These are phyloP conservation scores for Ciconia maguari DNA, from an alignment of 2,113 vertebrate genomes.

Conservation along the genomic window DNA sequence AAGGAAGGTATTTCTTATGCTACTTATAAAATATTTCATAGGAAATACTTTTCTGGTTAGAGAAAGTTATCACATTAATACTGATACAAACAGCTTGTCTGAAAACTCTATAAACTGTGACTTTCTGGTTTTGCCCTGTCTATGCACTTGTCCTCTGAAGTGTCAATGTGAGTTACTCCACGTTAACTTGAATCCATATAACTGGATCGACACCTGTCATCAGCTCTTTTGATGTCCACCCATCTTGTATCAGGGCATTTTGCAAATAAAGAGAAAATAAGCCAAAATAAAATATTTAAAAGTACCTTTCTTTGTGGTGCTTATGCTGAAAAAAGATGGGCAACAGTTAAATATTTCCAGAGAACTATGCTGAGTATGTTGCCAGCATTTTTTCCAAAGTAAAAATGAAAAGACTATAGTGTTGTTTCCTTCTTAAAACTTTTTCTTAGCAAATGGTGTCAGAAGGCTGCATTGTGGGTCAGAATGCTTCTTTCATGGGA, in stretches of 20 bases:
- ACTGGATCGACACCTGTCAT: background rate
- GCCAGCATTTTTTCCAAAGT: background rate
- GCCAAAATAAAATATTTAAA: background rate
- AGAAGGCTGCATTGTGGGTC: background rate
- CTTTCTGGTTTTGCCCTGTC: background rate
- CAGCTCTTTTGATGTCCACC: background rate
- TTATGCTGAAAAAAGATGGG: background rate
- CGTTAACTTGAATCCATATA: background rate
- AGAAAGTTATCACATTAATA: background rate
- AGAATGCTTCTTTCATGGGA: background rate
- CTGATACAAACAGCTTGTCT: background rate
- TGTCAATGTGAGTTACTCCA: accelerated
- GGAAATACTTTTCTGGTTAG: background rate
- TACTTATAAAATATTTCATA: background rate
- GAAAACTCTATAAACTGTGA: background rate
- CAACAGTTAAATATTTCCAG: background rate
- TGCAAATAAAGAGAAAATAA: background rate
- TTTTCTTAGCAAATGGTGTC: background rate
- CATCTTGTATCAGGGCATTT: background rate
- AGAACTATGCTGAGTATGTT: background rate
- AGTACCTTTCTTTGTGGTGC: background rate
- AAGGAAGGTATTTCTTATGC: background rate
- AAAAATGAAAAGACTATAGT: background rate
- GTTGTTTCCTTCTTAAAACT: background rate
- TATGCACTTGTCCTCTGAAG: background rate